Evolutionary conservation across 2,888 invertebrate species (phyloP), one percentile per base, ranked within the genome.

Genomic region (Atethmia centrago): DNA sequence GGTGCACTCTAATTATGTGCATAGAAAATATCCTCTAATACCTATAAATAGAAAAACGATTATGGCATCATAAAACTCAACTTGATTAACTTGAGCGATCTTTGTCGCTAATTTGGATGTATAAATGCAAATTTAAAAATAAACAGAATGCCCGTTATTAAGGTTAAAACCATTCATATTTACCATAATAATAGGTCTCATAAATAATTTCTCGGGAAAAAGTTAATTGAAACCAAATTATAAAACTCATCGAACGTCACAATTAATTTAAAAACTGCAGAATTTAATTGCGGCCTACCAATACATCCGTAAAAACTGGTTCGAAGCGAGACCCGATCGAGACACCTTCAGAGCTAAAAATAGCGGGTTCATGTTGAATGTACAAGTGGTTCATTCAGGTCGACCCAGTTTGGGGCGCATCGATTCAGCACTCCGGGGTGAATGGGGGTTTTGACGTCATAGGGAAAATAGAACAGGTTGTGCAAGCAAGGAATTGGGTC

Each of bases 381-480:
- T 93, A 92, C 90, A 87, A 90, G 92, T 89, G 91, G 88, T 92
- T 91, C 95, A 95, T 95, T 96, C 94, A 95, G 91, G 86, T 89
- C 92, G 95, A 93, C 95, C 95, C 91, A 94, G 92, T 93, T 95
- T 89, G 83, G 89, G 89, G 88, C 90, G 92, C 95, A 95, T 95
- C 94, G 95, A 95, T 95, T 95, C 94, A 95, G 87, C 89, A 92
- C 83, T 88, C 88, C 91, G 92, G 93, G 93, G 92, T 95, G 95
- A 95, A 96, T 95, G 95, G 93, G 83, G 90, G 89, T 77, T 83
- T 90, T 96, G 96, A 96, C 96, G 96, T 96, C 95, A 96, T 92
- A 87, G 89, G 71, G 92, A 90, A 95, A 94, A 92, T 95, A 91
- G 94, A 90, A 87, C 94, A 94, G 93, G 93, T 90, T 94, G 93